Evolutionary conservation across 2,113 vertebrate genomes (phyloP).

Genomic region (Vimba vimba): DNA sequence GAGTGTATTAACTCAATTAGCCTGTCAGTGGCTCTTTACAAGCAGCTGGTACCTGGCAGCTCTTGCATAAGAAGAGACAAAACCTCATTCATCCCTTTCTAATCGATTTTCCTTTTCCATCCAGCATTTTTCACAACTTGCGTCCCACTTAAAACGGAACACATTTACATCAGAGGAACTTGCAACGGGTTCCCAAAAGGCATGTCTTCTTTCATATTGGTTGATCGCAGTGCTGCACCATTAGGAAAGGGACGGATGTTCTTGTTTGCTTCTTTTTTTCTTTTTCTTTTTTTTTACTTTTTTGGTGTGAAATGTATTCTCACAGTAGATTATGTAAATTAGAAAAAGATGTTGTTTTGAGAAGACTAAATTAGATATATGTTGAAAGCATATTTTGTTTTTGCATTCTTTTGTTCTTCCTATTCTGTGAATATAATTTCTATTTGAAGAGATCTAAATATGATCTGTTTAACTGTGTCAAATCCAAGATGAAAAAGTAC

Average conservation of each 20-base stretch:
- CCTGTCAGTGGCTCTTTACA: constrained; percentile 8
- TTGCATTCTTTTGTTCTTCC: constrained; percentile 6
- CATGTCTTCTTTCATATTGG: constrained; percentile 31
- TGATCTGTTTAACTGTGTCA: constrained; percentile 12
- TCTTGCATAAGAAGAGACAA: constrained; percentile 8
- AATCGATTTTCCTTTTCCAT: constrained; percentile 5
- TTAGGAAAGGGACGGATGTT: constrained; percentile 11
- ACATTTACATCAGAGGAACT: constrained; percentile 24
- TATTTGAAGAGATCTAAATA: not conserved
- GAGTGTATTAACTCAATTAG: constrained; percentile 37
- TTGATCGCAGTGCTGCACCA: not conserved
- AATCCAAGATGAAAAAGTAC: not conserved
- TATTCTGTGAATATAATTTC: constrained; percentile 3
- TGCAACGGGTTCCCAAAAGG: constrained; percentile 21
- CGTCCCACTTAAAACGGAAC: constrained; percentile 23
- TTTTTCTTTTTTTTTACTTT: constrained; percentile 15
- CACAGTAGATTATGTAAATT: constrained; percentile 32
- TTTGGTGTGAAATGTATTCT: constrained; percentile 8
- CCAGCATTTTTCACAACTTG: constrained; percentile 1
- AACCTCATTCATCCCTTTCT: constrained; percentile 2
- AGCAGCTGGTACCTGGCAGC: constrained; percentile 23
- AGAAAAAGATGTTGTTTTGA: not conserved
- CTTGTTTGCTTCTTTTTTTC: not conserved
- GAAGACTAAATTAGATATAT: constrained; percentile 4
- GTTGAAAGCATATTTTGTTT: not conserved